Evolutionary conservation across 2,113 vertebrate species (phyloP).

Genomic region (Mesitornis unicolor): DNA sequence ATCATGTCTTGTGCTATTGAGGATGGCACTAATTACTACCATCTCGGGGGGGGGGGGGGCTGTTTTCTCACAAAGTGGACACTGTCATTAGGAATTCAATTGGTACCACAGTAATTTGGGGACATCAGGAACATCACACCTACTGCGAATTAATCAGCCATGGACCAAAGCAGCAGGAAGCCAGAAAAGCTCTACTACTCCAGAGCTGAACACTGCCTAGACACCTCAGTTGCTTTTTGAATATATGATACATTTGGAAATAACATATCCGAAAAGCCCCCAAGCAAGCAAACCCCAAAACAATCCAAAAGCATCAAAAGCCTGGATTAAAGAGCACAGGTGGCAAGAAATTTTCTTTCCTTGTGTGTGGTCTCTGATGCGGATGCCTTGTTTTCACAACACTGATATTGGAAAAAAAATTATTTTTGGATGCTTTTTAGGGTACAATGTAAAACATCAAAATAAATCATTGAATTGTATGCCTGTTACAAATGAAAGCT

Average conservation of each 20-base stretch:
- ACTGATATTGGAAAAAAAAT: neutral
- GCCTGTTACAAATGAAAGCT: neutral
- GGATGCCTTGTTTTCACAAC: neutral
- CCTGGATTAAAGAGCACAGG: neutral
- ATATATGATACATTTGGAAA: neutral
- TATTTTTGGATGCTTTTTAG: conserved; percentile 4
- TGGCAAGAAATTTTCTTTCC: neutral
- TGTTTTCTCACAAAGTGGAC: neutral
- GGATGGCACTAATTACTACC: neutral
- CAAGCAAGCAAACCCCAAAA: neutral
- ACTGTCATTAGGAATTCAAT: neutral
- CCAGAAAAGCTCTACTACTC: neutral
- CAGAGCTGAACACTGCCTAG: neutral
- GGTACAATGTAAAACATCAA: neutral
- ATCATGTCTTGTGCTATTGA: neutral
- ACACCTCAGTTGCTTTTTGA: neutral
- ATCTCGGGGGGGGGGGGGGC: neutral
- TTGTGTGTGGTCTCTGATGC: neutral
- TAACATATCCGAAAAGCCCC: neutral
- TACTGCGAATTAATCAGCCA: neutral
- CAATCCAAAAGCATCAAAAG: neutral
- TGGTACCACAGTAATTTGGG: neutral
- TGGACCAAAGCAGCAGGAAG: neutral
- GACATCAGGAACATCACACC: neutral
- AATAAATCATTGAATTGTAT: neutral